Base-by-base conservation (phyloP, 2,113 vertebrate species). In the Etheostoma spectabile region DNA sequence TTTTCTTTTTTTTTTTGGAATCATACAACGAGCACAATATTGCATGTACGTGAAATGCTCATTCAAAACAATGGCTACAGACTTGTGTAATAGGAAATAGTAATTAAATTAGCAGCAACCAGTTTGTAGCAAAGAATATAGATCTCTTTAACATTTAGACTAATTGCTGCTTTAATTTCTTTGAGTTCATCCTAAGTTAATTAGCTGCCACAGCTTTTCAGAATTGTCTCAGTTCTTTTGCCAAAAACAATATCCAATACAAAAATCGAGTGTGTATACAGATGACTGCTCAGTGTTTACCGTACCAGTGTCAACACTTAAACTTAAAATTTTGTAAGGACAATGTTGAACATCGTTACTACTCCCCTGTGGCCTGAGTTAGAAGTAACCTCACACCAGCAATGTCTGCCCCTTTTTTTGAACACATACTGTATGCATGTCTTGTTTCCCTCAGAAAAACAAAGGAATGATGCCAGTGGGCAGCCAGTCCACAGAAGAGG, bases 381-480 rank as follows among this genome's bases (percentile, higher is more conserved):
- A 42, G 42, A 64, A 2, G 16, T 15, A 60, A 4, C 4, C 19
- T 30, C 24, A 49, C 30, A 46, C 33, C 15, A 33, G 1, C 13
- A 22, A 0, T 27, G 10, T 52, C 14, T 60, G 13, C 52, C 16
- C 38, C 16, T 49, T 57, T 33, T 72, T 64, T 64, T 66, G n/a
- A 48, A 24, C 30, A 12, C 52, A 4, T 21, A 3, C 27, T 27
- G 27, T 27, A 27, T 52, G 6, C 57, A 1, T 83, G n/a, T 11
- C 18, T 70, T 72, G 15, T 77, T 16, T 1, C 62, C 62, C 10
- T 5, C 95, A 99, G 98, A 99, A 98, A 96, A 98, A 96, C 92
- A 98, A 97, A 96, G 97, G 95, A 83, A 96, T 98, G 90, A 91
- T 99, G 94, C 96, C 96, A 68, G 93, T 97, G 63, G 96, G 96